Evolutionary conservation across 2,888 invertebrate genomes (phyloP), one percentile per base, ranked within the genome.

Genomic region (Nephrocerus scutellatus): DNA sequence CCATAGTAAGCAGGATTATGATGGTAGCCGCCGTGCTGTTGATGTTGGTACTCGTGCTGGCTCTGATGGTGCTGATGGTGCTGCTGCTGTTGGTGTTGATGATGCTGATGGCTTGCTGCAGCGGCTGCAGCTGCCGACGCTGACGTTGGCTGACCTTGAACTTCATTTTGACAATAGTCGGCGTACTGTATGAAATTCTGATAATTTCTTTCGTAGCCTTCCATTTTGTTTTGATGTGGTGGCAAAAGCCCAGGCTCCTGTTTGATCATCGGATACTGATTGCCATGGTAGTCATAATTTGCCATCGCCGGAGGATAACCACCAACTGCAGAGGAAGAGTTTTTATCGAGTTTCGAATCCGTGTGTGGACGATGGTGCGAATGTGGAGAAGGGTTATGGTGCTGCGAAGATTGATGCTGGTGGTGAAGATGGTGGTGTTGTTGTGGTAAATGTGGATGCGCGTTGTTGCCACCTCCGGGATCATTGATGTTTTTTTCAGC

Each of bases 181-280:
- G 68, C 69, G 36, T 69, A 69, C 32, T 68, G 68, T 24, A 69
- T 68, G 37, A 69, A 69, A 44, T 69, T 69, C 50, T 69, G 68
- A 45, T 69, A 69, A 52, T 69, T 69, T 3, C 67, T 61, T 44
- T 69, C 68, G 38, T 68, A 68, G 15, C 68, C 68, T 48, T 69
- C 68, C 63, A 67, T 66, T 51, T 68, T 68, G 23, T 62, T 65
- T 37, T 57, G 60, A 30, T 63, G 63, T 18, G 58, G 60, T 0
- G 64, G 63, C 51, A 65, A 46, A 1, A 67, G 56, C 1, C 66
- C 66, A 3, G 66, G 66, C 36, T 67, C 66, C 24, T 66, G 66
- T 41, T 66, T 66, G 20, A 66, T 66, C 36, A 45, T 46, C 19
- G 44, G 46, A 26, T 62, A 64, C 25, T 64, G 63, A 4, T 57